Evolutionary conservation across 2,797 vertebrate species (phyloP).

Genomic region (Falco cherrug): DNA sequence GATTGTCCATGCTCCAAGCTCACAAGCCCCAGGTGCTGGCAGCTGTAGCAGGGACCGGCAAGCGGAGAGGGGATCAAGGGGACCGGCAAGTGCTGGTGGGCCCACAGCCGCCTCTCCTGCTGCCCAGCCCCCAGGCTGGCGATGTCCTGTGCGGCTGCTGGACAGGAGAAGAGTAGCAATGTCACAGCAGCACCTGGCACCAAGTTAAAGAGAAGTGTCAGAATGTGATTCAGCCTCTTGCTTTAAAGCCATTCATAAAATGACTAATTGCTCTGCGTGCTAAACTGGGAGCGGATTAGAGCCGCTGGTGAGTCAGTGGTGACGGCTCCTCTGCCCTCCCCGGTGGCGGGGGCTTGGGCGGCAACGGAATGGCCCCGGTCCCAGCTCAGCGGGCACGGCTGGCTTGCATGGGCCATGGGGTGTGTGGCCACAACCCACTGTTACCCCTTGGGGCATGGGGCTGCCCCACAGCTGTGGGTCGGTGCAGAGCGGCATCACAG

Average conservation of each 20-base stretch:
- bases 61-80: fast-evolving
- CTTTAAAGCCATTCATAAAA: slow-evolving; percentile 42
- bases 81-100: fast-evolving
- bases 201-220: not conserved
- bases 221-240: slow-evolving; percentile 21
- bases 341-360: fast-evolving
- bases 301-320: not conserved
- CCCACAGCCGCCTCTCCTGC: not conserved
- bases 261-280: not conserved
- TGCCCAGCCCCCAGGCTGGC: not conserved
- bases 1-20: fast-evolving
- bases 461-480: not conserved
- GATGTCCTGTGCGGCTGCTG: fast-evolving
- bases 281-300: not conserved
- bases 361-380: fast-evolving
- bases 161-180: not conserved
- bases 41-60: fast-evolving
- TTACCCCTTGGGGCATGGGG: not conserved
- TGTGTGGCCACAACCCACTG: fast-evolving
- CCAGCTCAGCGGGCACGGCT: fast-evolving
- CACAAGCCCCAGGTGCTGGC: fast-evolving
- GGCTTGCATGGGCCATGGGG: fast-evolving
- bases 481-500: fast-evolving
- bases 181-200: not conserved
- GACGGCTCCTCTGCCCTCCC: not conserved